Evolutionary conservation across 1,140 invertebrate species (phyloP).

Genomic region (Phocides pigmalion): DNA sequence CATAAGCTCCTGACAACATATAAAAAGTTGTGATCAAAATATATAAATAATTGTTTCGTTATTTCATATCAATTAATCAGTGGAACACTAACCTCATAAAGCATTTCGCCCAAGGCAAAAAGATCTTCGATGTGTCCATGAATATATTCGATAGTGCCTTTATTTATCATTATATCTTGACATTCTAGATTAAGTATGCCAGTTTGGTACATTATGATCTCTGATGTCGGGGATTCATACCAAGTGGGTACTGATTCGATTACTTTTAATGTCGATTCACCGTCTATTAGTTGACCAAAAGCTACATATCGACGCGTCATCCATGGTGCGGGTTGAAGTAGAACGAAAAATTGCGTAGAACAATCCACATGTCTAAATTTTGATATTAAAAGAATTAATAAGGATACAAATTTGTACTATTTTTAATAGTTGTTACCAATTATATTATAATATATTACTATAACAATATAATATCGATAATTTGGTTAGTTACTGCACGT

Average conservation of each 20-base stretch:
- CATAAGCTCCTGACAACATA: constrained; percentile 35
- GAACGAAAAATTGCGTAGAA: constrained; percentile 91
- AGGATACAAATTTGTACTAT: not conserved
- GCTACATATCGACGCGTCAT: constrained; percentile 91
- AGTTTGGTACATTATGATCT: constrained; percentile 69
- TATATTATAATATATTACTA: no score
- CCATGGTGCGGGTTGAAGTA: constrained; percentile 89
- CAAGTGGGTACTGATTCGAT: constrained; percentile 81
- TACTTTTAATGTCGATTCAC: constrained; percentile 74
- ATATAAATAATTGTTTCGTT: no score
- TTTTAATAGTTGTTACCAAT: no score
- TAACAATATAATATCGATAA: no score
- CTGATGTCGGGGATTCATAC: constrained; percentile 76
- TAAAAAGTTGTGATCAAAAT: no score
- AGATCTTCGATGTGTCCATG: constrained; percentile 67
- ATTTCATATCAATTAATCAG: no score
- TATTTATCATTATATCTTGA: constrained; percentile 64
- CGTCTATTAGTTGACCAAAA: constrained; percentile 88
- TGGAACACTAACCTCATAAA: constrained; percentile 51
- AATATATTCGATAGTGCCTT: constrained; percentile 61
- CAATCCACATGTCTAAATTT: constrained; percentile 83
- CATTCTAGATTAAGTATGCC: constrained; percentile 69
- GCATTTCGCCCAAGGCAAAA: constrained; percentile 47
- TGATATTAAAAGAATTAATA: not conserved
- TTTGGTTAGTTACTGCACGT: no score